Percentiles rank a stretch among this genome's conserved stretches.
Evolutionary conservation across 1,140 invertebrate species (phyloP).

Genomic region (Lucilia cuprina): DNA sequence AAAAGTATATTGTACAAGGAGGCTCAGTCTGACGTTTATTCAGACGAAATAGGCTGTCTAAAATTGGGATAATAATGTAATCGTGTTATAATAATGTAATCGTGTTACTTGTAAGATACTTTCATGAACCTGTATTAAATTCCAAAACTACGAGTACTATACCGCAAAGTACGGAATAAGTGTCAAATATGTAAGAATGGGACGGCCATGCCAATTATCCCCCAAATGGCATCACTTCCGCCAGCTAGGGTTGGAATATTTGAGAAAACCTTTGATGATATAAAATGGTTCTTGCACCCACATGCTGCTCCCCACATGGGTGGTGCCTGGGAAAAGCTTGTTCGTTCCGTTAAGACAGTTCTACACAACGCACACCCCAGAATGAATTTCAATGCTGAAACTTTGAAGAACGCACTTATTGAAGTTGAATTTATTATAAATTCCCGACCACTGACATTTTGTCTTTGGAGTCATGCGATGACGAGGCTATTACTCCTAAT

Average conservation of each 20-base stretch:
- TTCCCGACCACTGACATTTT: background rate
- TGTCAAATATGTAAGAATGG: constrained; percentile 8
- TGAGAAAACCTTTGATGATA: constrained; percentile 1
- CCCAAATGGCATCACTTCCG: constrained; percentile 10
- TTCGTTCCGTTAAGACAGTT: constrained; percentile 43
- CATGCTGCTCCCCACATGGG: constrained; percentile 47
- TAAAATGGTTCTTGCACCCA: constrained; percentile 47
- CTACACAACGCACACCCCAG: constrained; percentile 2
- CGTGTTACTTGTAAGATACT: constrained; percentile 51
- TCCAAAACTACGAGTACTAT: background rate
- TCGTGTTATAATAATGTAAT: constrained; percentile 57
- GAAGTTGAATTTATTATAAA: constrained; percentile 29
- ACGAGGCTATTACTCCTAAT: constrained; percentile 22
- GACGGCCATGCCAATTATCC: background rate
- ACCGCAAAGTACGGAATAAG: background rate
- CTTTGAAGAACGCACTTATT: background rate
- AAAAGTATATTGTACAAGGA: background rate
- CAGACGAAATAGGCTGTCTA: background rate
- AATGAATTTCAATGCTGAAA: constrained; percentile 23
- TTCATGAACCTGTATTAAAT: constrained; percentile 39
- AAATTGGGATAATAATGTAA: constrained; percentile 43
- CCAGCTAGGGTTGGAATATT: constrained; percentile 8
- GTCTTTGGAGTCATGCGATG: background rate
- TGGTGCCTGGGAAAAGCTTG: constrained; percentile 48
- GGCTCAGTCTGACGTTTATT: background rate